Evolutionary conservation across 2,797 vertebrate genomes (phyloP).

Genomic region (Xiphophorus birchmanni): DNA sequence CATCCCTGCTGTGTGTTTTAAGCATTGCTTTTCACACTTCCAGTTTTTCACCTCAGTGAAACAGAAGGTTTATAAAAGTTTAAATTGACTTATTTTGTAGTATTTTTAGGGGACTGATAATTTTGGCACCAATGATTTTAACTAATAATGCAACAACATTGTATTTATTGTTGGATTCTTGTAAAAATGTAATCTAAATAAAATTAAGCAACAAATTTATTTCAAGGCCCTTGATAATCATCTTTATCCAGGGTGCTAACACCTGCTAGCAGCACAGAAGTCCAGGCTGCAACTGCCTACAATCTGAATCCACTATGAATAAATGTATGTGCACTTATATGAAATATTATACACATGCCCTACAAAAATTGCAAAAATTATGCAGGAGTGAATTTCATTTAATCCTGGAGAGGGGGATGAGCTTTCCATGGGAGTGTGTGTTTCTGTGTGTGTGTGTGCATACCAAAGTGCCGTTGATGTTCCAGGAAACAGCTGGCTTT

Average conservation of each 20-base stretch:
- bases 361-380: constrained; percentile 22
- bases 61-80: not conserved
- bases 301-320: not conserved
- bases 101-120: not conserved
- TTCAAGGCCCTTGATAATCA: not conserved
- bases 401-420: constrained; percentile 2
- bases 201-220: not conserved
- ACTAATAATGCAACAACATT: not conserved
- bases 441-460: constrained; percentile 17
- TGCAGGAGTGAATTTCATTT: not conserved
- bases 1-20: not conserved
- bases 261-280: too few relatives aligned
- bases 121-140: not conserved
- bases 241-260: not conserved
- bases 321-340: constrained; percentile 13
- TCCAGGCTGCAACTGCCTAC: not conserved
- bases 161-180: not conserved
- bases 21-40: not conserved
- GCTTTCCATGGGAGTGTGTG: not conserved
- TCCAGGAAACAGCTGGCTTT: constrained; percentile 92
- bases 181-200: not conserved
- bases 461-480: constrained; percentile 85
- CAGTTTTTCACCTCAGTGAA: not conserved
- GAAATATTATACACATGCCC: constrained; percentile 15
- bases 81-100: not conserved